Conservation (phyloP, 2,797 vertebrate species). For the Paedocypris micromegethes region DNA sequence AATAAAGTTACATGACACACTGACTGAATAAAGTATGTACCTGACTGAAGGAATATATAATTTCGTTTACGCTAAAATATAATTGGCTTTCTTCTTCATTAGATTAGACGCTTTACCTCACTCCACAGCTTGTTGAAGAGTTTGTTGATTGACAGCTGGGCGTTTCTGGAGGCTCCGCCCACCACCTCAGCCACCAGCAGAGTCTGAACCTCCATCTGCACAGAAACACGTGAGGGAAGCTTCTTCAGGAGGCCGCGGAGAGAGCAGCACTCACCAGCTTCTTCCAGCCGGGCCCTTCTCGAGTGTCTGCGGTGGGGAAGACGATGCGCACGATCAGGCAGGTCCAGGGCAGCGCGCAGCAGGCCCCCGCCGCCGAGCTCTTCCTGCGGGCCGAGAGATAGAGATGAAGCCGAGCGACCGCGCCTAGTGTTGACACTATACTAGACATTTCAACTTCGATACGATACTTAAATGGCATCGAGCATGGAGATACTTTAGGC, state of each 20-base stretch:
- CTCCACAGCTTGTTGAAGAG: conserved; percentile 83
- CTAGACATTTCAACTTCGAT: too few species aligned
- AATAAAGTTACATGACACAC: too few species aligned
- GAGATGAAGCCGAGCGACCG: too few species aligned
- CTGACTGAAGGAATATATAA: not conserved
- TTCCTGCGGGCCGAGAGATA: conserved; percentile 67
- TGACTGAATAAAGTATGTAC: not conserved
- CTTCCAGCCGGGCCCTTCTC: conserved; percentile 84
- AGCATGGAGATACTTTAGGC: too few species aligned
- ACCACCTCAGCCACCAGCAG: conserved; percentile 84
- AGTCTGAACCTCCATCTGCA: conserved; percentile 91
- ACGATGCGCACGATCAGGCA: conserved; percentile 79
- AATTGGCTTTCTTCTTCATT: too few species aligned
- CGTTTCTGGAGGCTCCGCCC: conserved; percentile 82
- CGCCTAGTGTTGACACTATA: too few species aligned
- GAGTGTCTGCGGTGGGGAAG: conserved; percentile 77
- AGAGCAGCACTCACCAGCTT: conserved; percentile 73
- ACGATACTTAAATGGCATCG: too few species aligned
- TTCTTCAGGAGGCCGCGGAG: not conserved
- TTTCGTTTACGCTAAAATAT: too few species aligned
- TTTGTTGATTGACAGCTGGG: conserved; percentile 78
- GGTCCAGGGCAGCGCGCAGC: conserved; percentile 88
- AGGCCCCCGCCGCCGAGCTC: conserved; percentile 84
- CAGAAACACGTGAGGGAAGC: not conserved
- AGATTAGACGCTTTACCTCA: conserved; percentile 65